phyloP scores from a whole-genome alignment of 2,113 vertebrate genomes.

The Cinclus mexicanus region DNA sequence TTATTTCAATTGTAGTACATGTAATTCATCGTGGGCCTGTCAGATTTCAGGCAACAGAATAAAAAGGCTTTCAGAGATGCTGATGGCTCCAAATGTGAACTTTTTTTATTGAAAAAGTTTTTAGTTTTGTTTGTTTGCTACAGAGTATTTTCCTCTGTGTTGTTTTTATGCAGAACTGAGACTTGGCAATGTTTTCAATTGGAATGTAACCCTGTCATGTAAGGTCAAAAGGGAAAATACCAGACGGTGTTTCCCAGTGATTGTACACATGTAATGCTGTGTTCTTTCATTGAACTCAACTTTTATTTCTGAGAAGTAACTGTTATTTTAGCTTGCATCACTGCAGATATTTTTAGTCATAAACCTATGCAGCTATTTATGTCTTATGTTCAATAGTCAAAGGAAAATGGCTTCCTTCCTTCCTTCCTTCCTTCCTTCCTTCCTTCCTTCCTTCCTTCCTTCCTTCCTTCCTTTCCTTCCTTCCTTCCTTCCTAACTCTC shows the following conservation, averaged over 20 bases:
- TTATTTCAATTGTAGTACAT: slow-evolving; percentile 15
- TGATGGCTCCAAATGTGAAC: background rate
- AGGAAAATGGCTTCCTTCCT: background rate
- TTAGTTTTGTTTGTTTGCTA: background rate
- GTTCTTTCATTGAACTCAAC: background rate
- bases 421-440: background rate
- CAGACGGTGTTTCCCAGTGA: background rate
- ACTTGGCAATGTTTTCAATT: background rate
- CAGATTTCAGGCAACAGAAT: slow-evolving; percentile 3
- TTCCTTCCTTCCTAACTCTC: background rate
- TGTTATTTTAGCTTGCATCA: background rate
- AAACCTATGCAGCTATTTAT: background rate
- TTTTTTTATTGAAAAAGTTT: background rate
- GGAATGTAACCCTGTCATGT: background rate
- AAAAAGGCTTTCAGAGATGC: background rate
- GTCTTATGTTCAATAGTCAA: background rate
- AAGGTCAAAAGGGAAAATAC: slow-evolving; percentile 39
- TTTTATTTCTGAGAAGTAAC: background rate
- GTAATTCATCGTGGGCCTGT: background rate
- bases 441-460: background rate
- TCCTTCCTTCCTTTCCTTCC: background rate
- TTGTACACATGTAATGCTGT: background rate
- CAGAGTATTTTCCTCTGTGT: background rate
- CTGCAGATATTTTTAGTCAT: background rate
- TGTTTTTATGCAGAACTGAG: background rate